phyloP scores from a whole-genome alignment of 2,888 invertebrate species.

The Tachina lurida region DNA sequence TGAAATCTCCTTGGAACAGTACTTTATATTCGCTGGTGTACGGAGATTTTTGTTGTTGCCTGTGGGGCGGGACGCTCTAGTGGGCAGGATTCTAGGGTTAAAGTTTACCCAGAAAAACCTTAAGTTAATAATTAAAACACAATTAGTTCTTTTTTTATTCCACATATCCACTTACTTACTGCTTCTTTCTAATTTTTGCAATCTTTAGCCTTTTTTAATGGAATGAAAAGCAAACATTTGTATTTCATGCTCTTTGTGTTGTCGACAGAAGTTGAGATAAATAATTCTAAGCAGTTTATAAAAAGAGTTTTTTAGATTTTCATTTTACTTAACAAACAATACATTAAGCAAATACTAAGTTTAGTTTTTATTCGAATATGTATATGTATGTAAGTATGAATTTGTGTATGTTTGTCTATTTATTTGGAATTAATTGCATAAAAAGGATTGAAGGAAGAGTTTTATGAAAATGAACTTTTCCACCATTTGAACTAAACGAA shows the following conservation, averaged over 20 bases:
- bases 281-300: background rate
- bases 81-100: background rate
- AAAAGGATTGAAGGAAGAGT: too few species aligned
- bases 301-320: background rate
- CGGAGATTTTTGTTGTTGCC: too few species aligned
- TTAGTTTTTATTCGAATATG: background rate
- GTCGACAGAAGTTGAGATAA: background rate
- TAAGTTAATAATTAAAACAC: constrained; percentile 65
- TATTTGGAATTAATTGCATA: background rate
- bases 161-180: constrained; percentile 21
- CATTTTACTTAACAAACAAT: background rate
- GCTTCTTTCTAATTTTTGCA: background rate
- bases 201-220: background rate
- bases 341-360: background rate
- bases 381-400: background rate
- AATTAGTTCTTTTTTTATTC: constrained; percentile 50
- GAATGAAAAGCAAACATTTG: constrained; percentile 4
- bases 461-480: too few species aligned
- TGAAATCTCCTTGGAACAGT: too few species aligned
- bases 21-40: too few species aligned
- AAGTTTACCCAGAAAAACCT: constrained; percentile 12
- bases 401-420: background rate
- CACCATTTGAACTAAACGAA: too few species aligned
- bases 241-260: background rate
- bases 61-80: too few species aligned